These are phyloP conservation scores for Ligdia adustata DNA, from an alignment of 2,888 invertebrate species.

Conservation along the genomic window DNA sequence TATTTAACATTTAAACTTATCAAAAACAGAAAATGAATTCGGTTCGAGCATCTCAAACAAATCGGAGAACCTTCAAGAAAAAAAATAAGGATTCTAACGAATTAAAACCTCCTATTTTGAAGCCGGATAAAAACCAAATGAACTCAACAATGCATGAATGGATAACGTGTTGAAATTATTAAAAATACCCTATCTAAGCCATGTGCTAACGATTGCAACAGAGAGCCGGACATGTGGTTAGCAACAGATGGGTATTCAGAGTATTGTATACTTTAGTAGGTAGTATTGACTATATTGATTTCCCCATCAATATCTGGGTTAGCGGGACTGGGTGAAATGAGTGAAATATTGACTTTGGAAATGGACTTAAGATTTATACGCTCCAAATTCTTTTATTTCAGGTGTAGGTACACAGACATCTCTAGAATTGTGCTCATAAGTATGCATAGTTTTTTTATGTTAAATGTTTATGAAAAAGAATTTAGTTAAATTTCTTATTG, in stretches of 20 bases:
- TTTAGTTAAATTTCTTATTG: no score
- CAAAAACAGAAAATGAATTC: no score
- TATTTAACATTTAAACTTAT: no score
- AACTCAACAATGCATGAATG: conserved; percentile 10
- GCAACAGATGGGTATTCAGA: conserved; percentile 31
- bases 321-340: conserved; percentile 7
- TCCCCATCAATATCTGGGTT: conserved; percentile 33
- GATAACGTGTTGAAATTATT: conserved; percentile 19
- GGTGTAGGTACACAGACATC: no score
- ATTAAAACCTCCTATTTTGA: no score
- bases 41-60: no score
- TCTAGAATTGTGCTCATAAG: no score
- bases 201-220: conserved; percentile 34
- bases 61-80: no score
- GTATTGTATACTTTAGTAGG: conserved; percentile 27
- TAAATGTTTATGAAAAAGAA: no score
- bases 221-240: conserved; percentile 31
- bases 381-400: no score
- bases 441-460: no score
- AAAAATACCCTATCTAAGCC: conserved; percentile 29
- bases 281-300: conserved; percentile 24
- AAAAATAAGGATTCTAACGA: no score
- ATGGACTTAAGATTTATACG: neutral
- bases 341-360: conserved; percentile 12
- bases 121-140: neutral